These are phyloP conservation scores for Aleiodes alternator DNA, from an alignment of 2,888 invertebrate species.

Conservation along the genomic window DNA sequence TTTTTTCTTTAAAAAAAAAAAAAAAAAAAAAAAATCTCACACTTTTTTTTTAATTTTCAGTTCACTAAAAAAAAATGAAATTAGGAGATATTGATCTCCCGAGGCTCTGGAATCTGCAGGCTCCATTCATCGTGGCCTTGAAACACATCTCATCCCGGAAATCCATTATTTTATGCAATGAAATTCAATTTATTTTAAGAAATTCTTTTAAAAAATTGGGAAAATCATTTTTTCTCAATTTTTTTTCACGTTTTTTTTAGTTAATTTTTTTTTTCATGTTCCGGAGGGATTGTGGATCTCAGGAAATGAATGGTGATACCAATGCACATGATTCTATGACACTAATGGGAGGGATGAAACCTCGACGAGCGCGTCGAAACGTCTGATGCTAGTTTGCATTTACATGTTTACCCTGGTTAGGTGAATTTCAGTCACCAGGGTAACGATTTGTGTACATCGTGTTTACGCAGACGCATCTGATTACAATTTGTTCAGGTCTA, in stretches of 20 bases:
- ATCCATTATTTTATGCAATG: background rate
- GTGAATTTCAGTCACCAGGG: conserved; percentile 34
- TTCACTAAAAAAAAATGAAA: background rate
- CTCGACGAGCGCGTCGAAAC: conserved; percentile 35
- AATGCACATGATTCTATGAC: background rate
- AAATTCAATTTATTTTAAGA: background rate
- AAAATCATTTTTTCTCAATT: background rate
- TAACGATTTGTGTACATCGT: conserved; percentile 32
- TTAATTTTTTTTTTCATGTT: background rate
- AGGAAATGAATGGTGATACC: background rate
- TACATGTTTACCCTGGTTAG: conserved; percentile 21
- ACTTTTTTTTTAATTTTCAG: background rate
- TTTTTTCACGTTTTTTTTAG: background rate
- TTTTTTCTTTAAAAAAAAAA: no score
- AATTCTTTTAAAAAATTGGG: background rate
- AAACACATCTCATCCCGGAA: background rate
- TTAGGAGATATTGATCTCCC: background rate
- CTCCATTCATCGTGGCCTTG: conserved; percentile 8
- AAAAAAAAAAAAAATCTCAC: background rate
- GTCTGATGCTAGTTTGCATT: conserved; percentile 36
- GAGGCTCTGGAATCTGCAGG: background rate
- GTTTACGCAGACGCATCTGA: conserved; percentile 40
- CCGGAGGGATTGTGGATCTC: background rate
- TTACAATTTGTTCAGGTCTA: no score
- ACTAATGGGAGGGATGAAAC: conserved; percentile 6